Evolutionary conservation across 1,140 invertebrate species (phyloP).

Genomic region (Hyles euphorbiae): DNA sequence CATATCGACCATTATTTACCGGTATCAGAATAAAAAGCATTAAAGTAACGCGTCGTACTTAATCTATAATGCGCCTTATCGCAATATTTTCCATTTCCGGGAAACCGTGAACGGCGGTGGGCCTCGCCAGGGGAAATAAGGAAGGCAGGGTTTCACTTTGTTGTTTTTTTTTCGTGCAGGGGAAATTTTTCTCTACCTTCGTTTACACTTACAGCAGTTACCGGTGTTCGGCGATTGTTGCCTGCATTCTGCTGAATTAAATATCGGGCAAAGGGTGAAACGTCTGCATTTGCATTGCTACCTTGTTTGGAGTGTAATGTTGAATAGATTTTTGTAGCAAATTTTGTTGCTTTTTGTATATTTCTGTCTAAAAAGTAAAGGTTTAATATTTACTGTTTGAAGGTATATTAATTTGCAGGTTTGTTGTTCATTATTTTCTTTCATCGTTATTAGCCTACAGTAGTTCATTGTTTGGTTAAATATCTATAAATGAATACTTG

Average conservation of each 20-base stretch:
- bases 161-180: slow-evolving; percentile 50
- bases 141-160: slow-evolving; percentile 70
- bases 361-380: no score
- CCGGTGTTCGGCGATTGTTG: slow-evolving; percentile 67
- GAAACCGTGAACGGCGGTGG: slow-evolving; percentile 57
- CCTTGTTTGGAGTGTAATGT: slow-evolving; percentile 8
- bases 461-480: no score
- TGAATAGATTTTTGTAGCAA: no score
- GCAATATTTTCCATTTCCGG: slow-evolving; percentile 73
- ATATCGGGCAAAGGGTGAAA: slow-evolving; percentile 67
- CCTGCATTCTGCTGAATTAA: slow-evolving; percentile 70
- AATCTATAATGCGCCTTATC: slow-evolving; percentile 74
- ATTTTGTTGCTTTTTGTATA: neutral
- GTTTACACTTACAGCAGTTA: slow-evolving; percentile 72
- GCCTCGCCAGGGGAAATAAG: slow-evolving; percentile 72
- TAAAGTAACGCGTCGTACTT: slow-evolving; percentile 59
- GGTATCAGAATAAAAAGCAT: slow-evolving; percentile 41
- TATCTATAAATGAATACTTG: no score
- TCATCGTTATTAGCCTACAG: no score
- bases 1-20: slow-evolving; percentile 42
- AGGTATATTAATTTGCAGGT: no score
- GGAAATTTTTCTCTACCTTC: slow-evolving; percentile 64
- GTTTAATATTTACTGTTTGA: no score
- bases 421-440: no score
- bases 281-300: slow-evolving; percentile 70